Evolutionary conservation across 2,888 invertebrate genomes (phyloP), one percentile per base, ranked within the genome.

Genomic region (Cheilosia variabilis): DNA sequence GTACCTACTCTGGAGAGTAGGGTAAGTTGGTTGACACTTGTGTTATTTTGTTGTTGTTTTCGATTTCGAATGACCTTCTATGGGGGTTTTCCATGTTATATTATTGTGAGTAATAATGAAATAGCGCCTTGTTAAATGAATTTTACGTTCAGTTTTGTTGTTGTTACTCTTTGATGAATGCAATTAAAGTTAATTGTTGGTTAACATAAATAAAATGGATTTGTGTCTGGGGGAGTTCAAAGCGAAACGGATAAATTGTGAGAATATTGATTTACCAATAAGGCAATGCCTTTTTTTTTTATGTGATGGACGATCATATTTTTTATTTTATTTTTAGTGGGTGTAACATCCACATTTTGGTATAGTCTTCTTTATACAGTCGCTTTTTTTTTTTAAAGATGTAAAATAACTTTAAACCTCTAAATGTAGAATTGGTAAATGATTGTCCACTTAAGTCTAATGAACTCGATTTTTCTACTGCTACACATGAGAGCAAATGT

Each of bases 41-140:
- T 66, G 66, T 41, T 81, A 76, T 72, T 83, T 86, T 81, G 80
- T 86, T 86, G 86, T 77, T 86, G 86, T 86, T 86, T 86, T 86
- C 86, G 86, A 86, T 86, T 86, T 86, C 80, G 81, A 86, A 86
- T 86, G 86, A 86, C 86, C 86, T 86, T 86, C 86, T 86, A 66
- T 73, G 86, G 86, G 80, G 86, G 81, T 81, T 86, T 86, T 80
- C 76, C 81, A 77, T 77, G 66, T 77, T 55, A 69, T 57, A 69
- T 69, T 68, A 62, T 37, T 55, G 50, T 76, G 69, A 76, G 69
- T 58, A 75, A 53, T 53, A 65, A 66, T 55, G 57, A n/a, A 57
- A 68, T 43, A 60, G 53, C 52, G 53, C 41, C 52, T 65, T 79
- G 66, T 80, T 75, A 75, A 79, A 80, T 76, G 45, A 66, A 45